Evolutionary conservation across 30 jellyfish, hydroid and myxozoan genomes (phyloP), one percentile per base, ranked within the genome.

Genomic region (Morbakka virulenta): DNA sequence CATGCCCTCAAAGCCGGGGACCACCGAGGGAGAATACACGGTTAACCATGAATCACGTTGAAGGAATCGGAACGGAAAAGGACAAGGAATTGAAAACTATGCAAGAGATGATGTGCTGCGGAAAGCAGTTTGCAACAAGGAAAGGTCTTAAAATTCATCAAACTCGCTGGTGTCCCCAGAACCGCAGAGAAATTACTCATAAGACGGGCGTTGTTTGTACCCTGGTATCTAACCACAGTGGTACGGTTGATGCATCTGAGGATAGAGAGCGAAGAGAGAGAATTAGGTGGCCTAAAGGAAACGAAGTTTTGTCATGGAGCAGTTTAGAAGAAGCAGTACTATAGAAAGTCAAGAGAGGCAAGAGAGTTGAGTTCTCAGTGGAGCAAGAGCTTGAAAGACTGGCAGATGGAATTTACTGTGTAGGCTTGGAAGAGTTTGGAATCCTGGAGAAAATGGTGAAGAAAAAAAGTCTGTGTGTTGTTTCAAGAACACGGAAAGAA

Each of bases 1-100:
- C 71, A 57, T 57, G 71, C 71, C 71, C 32, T 25, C 71, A 57
- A 57, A 25, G 25, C 71, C 71, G 32, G 26, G 71, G 71, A 57
- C 32, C 71, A 57, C 71, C 71, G 71, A 25, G 32, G 71, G 71
- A 21, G 71, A 25, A 57, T 25, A 57, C 11, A 57, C 32, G 25
- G 71, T 25, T 25, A 57, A 20, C 25, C 25, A 14, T 26, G 71
- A 57, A 57, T 57, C 32, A 20, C 25, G 32, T 14, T 57, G 71
- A 57, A 57, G 71, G 25, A 14, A 57, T 14, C 71, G 33, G 71
- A 14, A 57, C 25, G 71, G 71, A 57, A 57, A 57, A 57, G 71
- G 71, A 57, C 71, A 57, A 57, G 25, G 71, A 25, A 14, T 14
- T 14, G 25, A 26, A 25, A 57, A 57, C 12, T 57, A 41, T 41